A percentile compares a stretch with the other conserved stretches of the same genome.
Conservation (phyloP, 2,797 vertebrate species). For the Leptatherina wallacei region DNA sequence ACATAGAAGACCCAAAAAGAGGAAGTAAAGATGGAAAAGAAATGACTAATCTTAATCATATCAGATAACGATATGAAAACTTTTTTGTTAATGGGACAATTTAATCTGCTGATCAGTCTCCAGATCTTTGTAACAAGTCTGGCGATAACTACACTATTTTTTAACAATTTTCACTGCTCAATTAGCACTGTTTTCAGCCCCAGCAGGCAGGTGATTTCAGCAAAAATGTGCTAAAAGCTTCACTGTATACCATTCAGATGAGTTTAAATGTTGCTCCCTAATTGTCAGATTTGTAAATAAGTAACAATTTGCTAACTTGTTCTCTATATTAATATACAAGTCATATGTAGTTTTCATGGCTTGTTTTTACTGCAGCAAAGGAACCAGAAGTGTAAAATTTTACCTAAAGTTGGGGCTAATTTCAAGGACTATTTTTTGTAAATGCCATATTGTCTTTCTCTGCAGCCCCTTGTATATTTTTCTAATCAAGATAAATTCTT, state of each 20-base stretch:
- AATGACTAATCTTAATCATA: background rate
- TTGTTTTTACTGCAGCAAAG: background rate
- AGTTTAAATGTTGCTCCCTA: background rate
- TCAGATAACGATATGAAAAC: slow-evolving; percentile 4
- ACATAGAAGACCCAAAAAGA: background rate
- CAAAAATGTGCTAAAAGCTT: background rate
- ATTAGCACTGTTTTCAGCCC: background rate
- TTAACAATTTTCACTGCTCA: background rate
- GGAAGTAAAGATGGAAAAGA: background rate
- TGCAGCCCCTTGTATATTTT: background rate
- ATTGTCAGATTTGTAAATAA: background rate
- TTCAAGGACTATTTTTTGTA: background rate
- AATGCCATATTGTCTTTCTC: background rate
- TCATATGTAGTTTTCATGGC: background rate
- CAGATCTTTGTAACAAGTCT: background rate
- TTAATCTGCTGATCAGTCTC: slow-evolving; percentile 5
- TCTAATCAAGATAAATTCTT: background rate
- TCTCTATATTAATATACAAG: background rate
- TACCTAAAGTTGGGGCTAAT: background rate
- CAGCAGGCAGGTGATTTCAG: background rate
- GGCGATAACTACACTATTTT: background rate
- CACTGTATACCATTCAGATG: background rate
- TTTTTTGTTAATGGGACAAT: background rate
- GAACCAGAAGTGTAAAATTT: background rate
- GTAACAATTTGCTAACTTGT: background rate